Conservation (phyloP, 1,140 invertebrate species). For the Pachypeltis micranthus region DNA sequence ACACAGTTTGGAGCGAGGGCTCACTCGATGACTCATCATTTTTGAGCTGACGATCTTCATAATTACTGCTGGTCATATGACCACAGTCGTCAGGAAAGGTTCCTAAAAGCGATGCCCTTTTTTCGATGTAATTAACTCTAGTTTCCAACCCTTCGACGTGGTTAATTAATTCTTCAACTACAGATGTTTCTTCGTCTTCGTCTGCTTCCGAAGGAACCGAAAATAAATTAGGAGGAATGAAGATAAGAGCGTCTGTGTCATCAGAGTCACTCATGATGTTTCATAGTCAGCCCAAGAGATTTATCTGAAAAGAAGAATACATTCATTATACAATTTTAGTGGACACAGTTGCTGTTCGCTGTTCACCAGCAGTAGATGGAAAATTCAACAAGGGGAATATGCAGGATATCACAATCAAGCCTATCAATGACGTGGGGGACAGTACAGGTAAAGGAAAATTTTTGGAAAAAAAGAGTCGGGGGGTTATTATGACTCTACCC, state of each 20-base stretch:
- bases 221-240: constrained; percentile 64
- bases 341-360: no score
- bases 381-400: no score
- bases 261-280: constrained; percentile 64
- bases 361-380: no score
- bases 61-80: not conserved
- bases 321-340: no score
- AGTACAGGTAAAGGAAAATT: no score
- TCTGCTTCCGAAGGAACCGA: constrained; percentile 33
- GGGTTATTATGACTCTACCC: no score
- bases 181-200: constrained; percentile 10
- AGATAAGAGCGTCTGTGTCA: constrained; percentile 63
- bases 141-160: constrained; percentile 25
- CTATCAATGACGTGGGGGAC: no score
- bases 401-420: no score
- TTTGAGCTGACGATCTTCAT: not conserved
- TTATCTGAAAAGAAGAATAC: not conserved
- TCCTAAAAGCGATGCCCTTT: constrained; percentile 15
- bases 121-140: constrained; percentile 25
- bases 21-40: not conserved
- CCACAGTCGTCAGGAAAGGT: not conserved
- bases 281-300: not conserved
- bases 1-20: not conserved
- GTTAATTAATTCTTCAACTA: constrained; percentile 23
- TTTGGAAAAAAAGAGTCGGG: no score